Evolutionary conservation across 2,797 vertebrate genomes (phyloP).

Genomic region (Arrhamphus sclerolepis): DNA sequence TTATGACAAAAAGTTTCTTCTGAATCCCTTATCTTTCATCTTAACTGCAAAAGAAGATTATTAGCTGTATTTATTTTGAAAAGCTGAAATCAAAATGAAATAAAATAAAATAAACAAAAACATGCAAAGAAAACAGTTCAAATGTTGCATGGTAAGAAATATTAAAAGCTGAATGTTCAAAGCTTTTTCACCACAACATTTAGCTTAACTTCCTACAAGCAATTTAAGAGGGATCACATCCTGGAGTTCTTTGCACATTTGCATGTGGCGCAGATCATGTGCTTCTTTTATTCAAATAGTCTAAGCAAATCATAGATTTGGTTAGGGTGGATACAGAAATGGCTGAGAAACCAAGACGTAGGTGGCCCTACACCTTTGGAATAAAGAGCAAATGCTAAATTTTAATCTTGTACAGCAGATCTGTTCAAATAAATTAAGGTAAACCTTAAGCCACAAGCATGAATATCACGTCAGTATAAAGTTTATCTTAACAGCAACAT

Average conservation of each 20-base stretch:
- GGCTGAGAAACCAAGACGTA: neutral
- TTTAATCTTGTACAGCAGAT: neutral
- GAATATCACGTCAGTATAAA: no score
- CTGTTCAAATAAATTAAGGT: neutral
- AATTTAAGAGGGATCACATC: slow-evolving; percentile 23
- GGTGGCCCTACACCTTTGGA: neutral
- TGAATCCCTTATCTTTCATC: no score
- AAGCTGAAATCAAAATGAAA: no score
- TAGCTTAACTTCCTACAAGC: slow-evolving; percentile 30
- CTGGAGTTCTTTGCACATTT: slow-evolving; percentile 37
- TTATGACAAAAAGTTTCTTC: no score
- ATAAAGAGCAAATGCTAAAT: neutral
- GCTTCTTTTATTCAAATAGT: slow-evolving; percentile 53
- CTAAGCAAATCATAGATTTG: slow-evolving; percentile 43
- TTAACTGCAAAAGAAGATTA: no score
- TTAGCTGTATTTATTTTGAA: no score
- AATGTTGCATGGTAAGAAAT: neutral
- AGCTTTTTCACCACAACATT: slow-evolving; percentile 2
- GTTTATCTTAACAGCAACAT: no score
- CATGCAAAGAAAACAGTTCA: neutral
- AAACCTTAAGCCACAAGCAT: neutral
- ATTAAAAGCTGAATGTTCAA: no score
- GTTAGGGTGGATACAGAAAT: neutral
- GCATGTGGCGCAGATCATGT: slow-evolving; percentile 39
- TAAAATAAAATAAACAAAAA: no score